These are phyloP conservation scores for Agrochola circellaris DNA, from an alignment of 2,888 invertebrate genomes.

Conservation along the genomic window DNA sequence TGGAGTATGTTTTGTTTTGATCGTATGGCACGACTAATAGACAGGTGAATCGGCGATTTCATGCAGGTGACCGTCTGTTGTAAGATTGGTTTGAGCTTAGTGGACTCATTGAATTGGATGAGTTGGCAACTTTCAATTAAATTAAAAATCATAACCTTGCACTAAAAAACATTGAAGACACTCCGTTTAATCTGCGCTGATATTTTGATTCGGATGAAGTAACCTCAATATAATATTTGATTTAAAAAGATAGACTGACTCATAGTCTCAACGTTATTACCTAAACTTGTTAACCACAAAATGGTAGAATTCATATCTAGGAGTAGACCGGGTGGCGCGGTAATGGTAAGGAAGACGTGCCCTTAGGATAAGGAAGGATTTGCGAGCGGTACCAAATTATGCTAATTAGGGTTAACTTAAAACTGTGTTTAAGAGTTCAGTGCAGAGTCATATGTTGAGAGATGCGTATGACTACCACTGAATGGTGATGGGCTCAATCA, in stretches of 20 bases:
- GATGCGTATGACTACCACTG: neutral
- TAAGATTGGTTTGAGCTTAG: neutral
- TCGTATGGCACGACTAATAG: conserved; percentile 17
- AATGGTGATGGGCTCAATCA: neutral
- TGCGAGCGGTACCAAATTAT: too few species aligned
- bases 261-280: neutral
- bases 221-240: neutral
- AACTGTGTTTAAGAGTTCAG: neutral
- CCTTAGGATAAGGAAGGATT: too few species aligned
- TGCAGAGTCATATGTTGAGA: neutral
- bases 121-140: neutral
- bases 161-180: neutral
- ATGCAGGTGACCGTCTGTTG: neutral
- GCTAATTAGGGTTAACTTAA: neutral
- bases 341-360: too few species aligned
- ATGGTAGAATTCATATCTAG: neutral
- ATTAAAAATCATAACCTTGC: conserved; percentile 11
- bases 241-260: neutral
- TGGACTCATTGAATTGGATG: neutral
- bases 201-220: conserved; percentile 1
- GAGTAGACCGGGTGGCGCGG: too few species aligned
- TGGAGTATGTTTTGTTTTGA: conserved; percentile 46
- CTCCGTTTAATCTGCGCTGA: neutral
- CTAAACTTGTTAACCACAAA: neutral
- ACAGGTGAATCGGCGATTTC: conserved; percentile 8